Evolutionary conservation across 1,140 invertebrate species (phyloP), one percentile per base, ranked within the genome.

Genomic region (Dendroctonus valens): DNA sequence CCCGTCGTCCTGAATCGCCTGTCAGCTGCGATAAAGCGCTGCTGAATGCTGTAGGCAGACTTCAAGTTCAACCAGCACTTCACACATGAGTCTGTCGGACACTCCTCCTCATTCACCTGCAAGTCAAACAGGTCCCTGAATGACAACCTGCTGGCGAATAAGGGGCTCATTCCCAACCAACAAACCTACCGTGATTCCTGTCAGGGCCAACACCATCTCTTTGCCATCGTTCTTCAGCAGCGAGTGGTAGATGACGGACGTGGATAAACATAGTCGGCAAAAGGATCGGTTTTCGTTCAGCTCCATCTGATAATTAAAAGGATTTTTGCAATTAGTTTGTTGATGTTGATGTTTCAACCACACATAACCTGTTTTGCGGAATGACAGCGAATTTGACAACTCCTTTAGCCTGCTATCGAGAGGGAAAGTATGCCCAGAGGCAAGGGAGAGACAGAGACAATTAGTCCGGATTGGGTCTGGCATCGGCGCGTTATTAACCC

Each of bases 1-100:
- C 58, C 58, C 48, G 6, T 12, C 3, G 51, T 11, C 38, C 57
- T 54, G 41, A 69, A 65, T 59, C 55, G 59, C 39, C 53, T 53
- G 5, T 69, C 57, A 7, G 61, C 41, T 41, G 57, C 57, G 40
- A 62, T 12, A 53, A 70, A 68, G 9, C 53, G 39, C 52, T 61
- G 62, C 53, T 64, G 65, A 15, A 67, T 70, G 11, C 37, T 15
- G 50, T 62, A 62, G 6, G 69, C 69, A 39, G 49, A 49, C 68
- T 68, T 63, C 39, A 70, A 51, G 51, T 70, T 55, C 38, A 68
- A 14, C 58, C 65, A 65, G 39, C 69, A 70, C 41, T 65, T 70
- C 14, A 54, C 52, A 68, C 69, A 70, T 6, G 59, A 57, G 7
- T 54, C 41, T 12, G 58, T 67, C 14, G 65, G 38, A 49, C 50